Conservation (phyloP, 37 sponge, comb jelly and placozoan species). For the Dysidea cf. avara region DNA sequence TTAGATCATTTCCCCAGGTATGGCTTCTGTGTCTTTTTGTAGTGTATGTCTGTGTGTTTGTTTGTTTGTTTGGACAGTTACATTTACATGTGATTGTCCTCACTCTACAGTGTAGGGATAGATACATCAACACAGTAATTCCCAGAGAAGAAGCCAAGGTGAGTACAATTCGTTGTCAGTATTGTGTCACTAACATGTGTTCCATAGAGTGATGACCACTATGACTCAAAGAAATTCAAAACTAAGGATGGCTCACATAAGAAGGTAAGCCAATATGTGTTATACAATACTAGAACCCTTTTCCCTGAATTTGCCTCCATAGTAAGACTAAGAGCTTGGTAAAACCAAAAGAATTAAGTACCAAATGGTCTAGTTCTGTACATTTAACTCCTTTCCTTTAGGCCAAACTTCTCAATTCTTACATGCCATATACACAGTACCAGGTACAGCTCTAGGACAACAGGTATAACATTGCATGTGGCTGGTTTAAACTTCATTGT, state of each 20-base stretch:
- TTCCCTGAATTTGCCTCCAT: too few relatives aligned
- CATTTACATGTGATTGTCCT: background rate
- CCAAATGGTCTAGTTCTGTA: background rate
- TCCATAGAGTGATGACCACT: background rate
- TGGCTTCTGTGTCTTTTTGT: background rate
- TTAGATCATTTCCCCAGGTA: constrained; percentile 80
- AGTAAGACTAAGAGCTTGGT: too few relatives aligned
- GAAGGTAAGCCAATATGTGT: constrained; percentile 30
- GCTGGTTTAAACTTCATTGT: too few relatives aligned
- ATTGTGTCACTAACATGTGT: constrained; percentile 13
- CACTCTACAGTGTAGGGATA: constrained; percentile 74
- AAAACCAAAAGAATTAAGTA: too few relatives aligned
- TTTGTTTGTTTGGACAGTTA: background rate
- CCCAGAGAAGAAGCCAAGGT: constrained; percentile 70
- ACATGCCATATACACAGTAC: too few relatives aligned
- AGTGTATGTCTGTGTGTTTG: background rate
- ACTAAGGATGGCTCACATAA: constrained; percentile 35
- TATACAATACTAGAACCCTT: too few relatives aligned
- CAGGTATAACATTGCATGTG: too few relatives aligned
- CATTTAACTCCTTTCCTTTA: background rate
- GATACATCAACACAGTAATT: constrained; percentile 61
- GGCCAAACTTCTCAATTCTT: background rate
- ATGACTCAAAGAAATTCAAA: constrained; percentile 42
- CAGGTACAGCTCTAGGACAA: too few relatives aligned
- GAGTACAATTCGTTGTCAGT: constrained; percentile 2